phyloP scores from a whole-genome alignment of 2,888 invertebrate species.

The Quadroppia sp. region DNA sequence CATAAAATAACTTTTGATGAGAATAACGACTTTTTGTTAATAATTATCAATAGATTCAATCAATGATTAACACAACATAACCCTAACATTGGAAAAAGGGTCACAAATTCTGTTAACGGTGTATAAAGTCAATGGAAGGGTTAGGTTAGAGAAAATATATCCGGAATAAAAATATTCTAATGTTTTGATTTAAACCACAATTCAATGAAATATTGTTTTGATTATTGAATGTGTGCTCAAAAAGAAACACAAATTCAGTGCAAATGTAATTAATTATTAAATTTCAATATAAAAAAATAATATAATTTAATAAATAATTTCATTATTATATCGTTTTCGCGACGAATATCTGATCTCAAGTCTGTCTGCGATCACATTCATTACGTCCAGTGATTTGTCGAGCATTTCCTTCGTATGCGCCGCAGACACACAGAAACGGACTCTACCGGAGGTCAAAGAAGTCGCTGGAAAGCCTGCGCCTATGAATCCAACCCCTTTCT shows the following conservation, averaged over 20 bases:
- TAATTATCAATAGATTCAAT: too few species aligned
- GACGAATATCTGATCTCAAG: slow-evolving; percentile 50
- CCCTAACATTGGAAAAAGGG: too few species aligned
- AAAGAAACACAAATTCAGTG: neutral
- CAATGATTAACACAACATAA: too few species aligned
- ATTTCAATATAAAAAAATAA: neutral
- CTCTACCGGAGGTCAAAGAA: slow-evolving; percentile 82
- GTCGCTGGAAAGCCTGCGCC: slow-evolving; percentile 98
- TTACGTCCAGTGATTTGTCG: slow-evolving; percentile 61
- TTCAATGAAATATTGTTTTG: too few species aligned
- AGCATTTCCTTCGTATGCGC: slow-evolving; percentile 90
- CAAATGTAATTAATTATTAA: neutral
- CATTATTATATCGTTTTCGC: too few species aligned
- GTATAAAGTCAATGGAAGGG: too few species aligned
- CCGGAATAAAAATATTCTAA: too few species aligned
- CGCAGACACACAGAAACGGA: slow-evolving; percentile 90
- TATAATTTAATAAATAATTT: slow-evolving; percentile 20
- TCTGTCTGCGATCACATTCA: slow-evolving; percentile 53
- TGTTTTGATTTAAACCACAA: too few species aligned
- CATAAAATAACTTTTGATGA: too few species aligned
- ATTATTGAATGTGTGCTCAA: neutral
- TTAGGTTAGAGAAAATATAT: too few species aligned
- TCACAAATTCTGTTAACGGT: too few species aligned
- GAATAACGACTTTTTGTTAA: too few species aligned
- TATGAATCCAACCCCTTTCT: slow-evolving; percentile 79